Base-by-base conservation (phyloP, 2,888 invertebrate species). In the Nesidiocoris tenuis region DNA sequence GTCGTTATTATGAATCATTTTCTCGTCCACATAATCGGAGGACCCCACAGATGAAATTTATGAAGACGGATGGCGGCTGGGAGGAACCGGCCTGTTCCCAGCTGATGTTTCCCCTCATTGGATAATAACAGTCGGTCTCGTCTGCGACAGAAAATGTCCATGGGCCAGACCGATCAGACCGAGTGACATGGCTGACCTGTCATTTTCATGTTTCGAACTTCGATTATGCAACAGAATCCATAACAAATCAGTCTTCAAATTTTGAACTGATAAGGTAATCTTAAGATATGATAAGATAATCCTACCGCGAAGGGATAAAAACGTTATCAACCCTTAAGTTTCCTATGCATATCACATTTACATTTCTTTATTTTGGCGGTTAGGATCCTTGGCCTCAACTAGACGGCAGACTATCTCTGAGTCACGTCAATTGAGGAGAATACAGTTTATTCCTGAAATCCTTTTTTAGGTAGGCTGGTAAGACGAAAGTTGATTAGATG, bases 101-200 rank as follows among this genome's bases (percentile, higher is more conserved):
- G 67, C 39, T 55, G 23, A 56, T 67, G 55, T 67, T 67, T 67
- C 67, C 39, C 56, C 21, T 67, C 67, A 67, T 67, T 67, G 67
- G 67, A 67, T 67, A 67, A 67, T 67, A 67, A 67, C 67, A 54
- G 55, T 56, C 67, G 39, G 55, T 22, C 39, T 17, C 17, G 65
- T 65, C 39, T n/a, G 16, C 19, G 25, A 39, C 25, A 65, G 39
- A 61, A 65, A 65, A 18, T 25, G 65, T 39, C 39, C 5, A 5
- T 17, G 17, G 39, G 12, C 39, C 39, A 39, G 39, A n/a, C 12
- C 39, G 39, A 39, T 39, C 39, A 39, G 3, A 39, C 12, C 39
- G 12, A 39, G 39, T 39, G 39, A 39, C 39, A 3, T 39, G 39
- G 39, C 39, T 39, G 39, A 39, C 39, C 39, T n/a, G n/a, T n/a